A percentile compares a stretch with the other conserved stretches of the same genome.
phyloP scores from a whole-genome alignment of 2,113 vertebrate species.

The Clinocottus analis region DNA sequence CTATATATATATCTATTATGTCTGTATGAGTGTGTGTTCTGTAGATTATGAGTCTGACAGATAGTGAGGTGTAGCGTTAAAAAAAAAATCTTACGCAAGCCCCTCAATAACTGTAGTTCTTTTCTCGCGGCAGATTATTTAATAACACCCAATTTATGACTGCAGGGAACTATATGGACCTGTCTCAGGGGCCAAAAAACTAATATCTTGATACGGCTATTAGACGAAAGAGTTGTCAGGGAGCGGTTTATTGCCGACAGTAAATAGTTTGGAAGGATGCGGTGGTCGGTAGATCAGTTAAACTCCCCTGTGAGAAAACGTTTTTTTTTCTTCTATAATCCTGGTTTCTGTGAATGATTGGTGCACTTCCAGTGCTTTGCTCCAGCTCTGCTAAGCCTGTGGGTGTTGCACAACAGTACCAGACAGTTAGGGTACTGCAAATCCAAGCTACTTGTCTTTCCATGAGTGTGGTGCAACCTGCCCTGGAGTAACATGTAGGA shows the following conservation, averaged over 20 bases:
- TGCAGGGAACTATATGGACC: background rate
- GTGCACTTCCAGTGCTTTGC: background rate
- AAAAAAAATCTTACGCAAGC: background rate
- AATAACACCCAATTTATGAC: background rate
- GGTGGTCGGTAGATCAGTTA: background rate
- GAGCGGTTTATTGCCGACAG: background rate
- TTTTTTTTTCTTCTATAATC: background rate
- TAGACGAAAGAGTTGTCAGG: background rate
- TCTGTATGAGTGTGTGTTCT: background rate
- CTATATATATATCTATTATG: background rate
- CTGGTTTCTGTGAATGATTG: background rate
- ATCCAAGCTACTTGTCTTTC: background rate
- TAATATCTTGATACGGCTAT: background rate
- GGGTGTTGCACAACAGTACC: background rate
- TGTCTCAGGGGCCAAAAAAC: background rate
- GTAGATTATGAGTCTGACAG: background rate
- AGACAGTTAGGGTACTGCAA: background rate
- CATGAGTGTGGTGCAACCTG: background rate
- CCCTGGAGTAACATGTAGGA: constrained; percentile 1
- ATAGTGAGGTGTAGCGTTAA: background rate
- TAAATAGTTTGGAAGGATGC: background rate
- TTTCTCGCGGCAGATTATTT: background rate
- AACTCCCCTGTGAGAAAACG: background rate
- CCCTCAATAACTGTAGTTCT: background rate
- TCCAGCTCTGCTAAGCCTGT: background rate